Base-by-base conservation (phyloP, 2,113 vertebrate genomes). In the Anseranas semipalmata region DNA sequence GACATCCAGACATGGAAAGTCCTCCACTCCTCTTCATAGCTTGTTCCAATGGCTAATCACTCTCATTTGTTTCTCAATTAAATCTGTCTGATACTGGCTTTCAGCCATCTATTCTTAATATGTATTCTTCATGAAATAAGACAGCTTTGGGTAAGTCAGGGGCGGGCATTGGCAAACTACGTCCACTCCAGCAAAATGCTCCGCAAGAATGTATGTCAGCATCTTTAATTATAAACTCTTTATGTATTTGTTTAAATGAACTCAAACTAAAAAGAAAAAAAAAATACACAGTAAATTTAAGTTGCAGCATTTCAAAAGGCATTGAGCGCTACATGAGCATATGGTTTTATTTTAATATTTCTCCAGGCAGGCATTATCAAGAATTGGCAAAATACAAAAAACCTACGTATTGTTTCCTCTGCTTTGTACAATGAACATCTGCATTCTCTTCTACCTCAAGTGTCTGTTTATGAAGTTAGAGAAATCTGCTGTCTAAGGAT, bases 31-130 rank as follows among this genome's bases (percentile, higher is more conserved):
- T 82, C 62, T 81, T 85, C 3, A 0, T 10, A 1, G 65, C 74
- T 82, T 70, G 39, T 85, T 95, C 71, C 91, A 93, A 60, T 76
- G 58, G 53, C 77, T 96, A 87, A 95, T 95, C 80, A 45, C 48
- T 59, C 73, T 68, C 77, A 73, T 53, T 96, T 91, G 43, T 56
- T 94, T 72, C 84, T 94, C 87, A 93, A 27, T 94, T 91, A 96
- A 85, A 39, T 72, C 77, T 94, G 62, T 37, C 62, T 68, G 24
- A 45, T 9, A n/a, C 33, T 91, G 89, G 93, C 66, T 89, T 76
- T 77, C 56, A 96, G 91, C 84, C 91, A 65, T 30, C 43, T 72
- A 15, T 60, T 87, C 45, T 78, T 84, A 67, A 48, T 95, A 32
- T 45, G 43, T 33, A 53, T 85, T 89, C 91, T 71, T 73, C 66